These are phyloP conservation scores for Echinometra lucunter DNA, from an alignment of 53 echinoderm and acorn worm species.

Conservation along the genomic window DNA sequence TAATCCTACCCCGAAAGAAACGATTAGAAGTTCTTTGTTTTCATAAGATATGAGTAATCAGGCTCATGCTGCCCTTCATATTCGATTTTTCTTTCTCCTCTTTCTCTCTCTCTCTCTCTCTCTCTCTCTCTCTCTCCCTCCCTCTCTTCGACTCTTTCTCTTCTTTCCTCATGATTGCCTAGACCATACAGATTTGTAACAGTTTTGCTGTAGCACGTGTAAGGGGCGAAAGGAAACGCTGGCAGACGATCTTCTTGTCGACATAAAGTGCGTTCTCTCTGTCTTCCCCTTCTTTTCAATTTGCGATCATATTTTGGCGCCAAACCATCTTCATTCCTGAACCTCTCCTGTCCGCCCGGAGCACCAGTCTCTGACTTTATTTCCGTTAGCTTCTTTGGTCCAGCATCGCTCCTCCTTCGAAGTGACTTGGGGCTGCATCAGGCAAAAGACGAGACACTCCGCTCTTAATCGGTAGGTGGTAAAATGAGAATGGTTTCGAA, in stretches of 20 bases:
- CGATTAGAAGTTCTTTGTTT: conserved; percentile 67
- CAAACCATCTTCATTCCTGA: conserved; percentile 58
- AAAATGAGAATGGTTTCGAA: conserved; percentile 49
- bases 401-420: conserved; percentile 47
- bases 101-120: not conserved
- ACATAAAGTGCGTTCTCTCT: conserved; percentile 27
- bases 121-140: not conserved
- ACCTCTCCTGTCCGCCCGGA: conserved; percentile 51
- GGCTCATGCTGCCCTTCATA: conserved; percentile 20
- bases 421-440: not conserved
- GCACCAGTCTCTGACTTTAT: conserved; percentile 59
- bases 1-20: conserved; percentile 63
- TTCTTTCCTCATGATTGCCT: not conserved
- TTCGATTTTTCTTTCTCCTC: not conserved
- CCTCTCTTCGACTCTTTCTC: conserved; percentile 17
- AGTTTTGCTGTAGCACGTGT: not conserved
- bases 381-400: not conserved
- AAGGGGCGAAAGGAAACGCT: conserved; percentile 17
- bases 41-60: conserved; percentile 68
- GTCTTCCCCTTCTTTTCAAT: conserved; percentile 46
- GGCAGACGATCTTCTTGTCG: not conserved
- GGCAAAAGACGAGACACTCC: conserved; percentile 25
- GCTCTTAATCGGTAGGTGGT: conserved; percentile 56
- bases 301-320: conserved; percentile 67
- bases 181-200: not conserved